These are phyloP conservation scores for Tinamus guttatus DNA, from an alignment of 2,113 vertebrate species.

Conservation along the genomic window DNA sequence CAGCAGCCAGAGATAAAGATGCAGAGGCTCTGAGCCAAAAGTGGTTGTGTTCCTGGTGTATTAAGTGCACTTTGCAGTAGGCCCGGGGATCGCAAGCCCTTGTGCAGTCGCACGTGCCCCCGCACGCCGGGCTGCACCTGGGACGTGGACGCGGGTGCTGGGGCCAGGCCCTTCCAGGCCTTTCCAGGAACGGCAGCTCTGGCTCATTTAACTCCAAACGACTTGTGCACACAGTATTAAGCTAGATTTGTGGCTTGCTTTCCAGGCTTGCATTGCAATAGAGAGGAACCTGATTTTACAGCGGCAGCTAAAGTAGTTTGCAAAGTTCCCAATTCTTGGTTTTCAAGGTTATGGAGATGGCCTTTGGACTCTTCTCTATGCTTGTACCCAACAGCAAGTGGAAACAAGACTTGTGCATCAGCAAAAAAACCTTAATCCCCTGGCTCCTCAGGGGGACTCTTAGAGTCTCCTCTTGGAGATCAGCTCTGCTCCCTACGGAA, in stretches of 20 bases:
- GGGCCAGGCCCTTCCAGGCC: accelerated
- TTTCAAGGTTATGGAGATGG: background rate
- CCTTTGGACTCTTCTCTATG: background rate
- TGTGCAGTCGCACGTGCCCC: too few species aligned
- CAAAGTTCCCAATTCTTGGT: background rate
- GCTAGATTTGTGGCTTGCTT: background rate
- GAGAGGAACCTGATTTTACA: background rate
- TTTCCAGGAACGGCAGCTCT: background rate
- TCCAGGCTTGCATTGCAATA: accelerated
- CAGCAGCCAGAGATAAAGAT: background rate
- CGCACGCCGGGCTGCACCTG: too few species aligned
- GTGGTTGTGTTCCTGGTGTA: accelerated
- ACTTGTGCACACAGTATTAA: background rate
- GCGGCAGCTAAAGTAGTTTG: background rate
- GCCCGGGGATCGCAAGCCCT: background rate
- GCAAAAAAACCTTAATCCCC: background rate
- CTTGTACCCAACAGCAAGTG: background rate
- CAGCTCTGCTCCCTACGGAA: background rate
- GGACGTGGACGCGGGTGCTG: too few species aligned
- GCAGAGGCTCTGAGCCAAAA: background rate
- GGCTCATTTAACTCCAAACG: background rate
- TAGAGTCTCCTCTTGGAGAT: background rate
- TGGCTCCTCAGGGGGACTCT: background rate
- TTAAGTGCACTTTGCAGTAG: background rate
- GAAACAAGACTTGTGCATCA: background rate